Evolutionary conservation across 2,888 invertebrate species (phyloP).

Genomic region (Meteorus colon): DNA sequence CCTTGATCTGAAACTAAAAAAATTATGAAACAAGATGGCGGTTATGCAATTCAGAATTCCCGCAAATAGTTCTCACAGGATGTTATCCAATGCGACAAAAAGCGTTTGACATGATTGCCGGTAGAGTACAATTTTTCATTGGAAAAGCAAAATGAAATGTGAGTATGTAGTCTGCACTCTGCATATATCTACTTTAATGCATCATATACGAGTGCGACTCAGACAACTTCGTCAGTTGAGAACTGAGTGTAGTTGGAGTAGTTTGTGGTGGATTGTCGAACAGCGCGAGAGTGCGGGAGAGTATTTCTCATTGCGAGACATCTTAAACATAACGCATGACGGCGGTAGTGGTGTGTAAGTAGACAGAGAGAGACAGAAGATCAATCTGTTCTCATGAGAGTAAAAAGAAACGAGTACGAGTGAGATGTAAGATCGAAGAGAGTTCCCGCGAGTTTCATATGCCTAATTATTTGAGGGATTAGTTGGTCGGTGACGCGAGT

Average conservation of each 20-base stretch:
- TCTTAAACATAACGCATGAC: not conserved
- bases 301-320: not conserved
- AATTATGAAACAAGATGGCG: too few relatives aligned
- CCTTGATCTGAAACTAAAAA: too few relatives aligned
- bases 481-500: not conserved
- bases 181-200: not conserved
- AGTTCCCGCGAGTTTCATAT: conserved; percentile 28
- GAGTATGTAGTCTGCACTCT: not conserved
- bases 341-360: not conserved
- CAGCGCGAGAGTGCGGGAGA: not conserved
- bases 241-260: not conserved
- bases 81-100: too few relatives aligned
- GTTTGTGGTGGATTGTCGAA: not conserved
- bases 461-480: not conserved
- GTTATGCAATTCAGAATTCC: not conserved
- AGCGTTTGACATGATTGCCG: not conserved
- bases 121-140: not conserved
- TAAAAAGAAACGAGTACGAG: not conserved
- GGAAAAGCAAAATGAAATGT: not conserved
- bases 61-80: not conserved
- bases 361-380: not conserved
- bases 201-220: not conserved
- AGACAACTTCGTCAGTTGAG: too few relatives aligned
- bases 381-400: not conserved
- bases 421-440: not conserved